Base-by-base conservation (phyloP, 2,797 vertebrate species). In the Gymnothorax javanicus region DNA sequence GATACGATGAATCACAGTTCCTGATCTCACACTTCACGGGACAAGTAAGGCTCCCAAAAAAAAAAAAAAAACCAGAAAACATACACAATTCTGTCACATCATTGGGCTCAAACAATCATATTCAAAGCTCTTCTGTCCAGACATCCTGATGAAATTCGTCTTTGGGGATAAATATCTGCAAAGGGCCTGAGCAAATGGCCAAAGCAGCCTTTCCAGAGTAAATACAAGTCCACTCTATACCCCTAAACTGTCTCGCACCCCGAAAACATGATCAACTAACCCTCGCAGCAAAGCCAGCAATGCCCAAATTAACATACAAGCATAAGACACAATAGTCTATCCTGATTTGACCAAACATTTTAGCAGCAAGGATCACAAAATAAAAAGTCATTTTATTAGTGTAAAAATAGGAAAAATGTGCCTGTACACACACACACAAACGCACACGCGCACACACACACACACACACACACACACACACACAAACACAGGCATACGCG, bases 301-400 rank as follows among this genome's bases (percentile, higher is more conserved):
- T 15, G 52, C 50, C 20, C 23, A 67, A 50, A 82, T 52, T 56
- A 82, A 62, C 59, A 77, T 77, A 81, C 33, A 43, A 43, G 43
- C 33, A 58, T 50, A 75, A 73, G 58, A 62, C 20, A 67, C 33
- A 43, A 43, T 86, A 25, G 33, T 17, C 84, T 58, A 23, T 58
- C 43, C 82, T 73, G 82, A 87, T 2, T 56, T n/a, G 50, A 77
- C 7, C 52, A 77, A 6, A 86, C 89, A 69, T 89, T 90, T 91
- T 92, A 87, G 89, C 84, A 71, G 88, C 0, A 87, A 89, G 86
- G 89, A 89, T 89, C 87, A 69, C 90, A 89, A 90, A 87, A 79
- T n/a, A n/a, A n/a, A n/a, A n/a, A n/a, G n/a, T n/a, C n/a, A n/a
- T n/a, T n/a, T n/a, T n/a, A n/a, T n/a, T n/a, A n/a, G n/a, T n/a